A percentile compares a stretch with the other conserved stretches of the same genome.
Evolutionary conservation across 2,113 vertebrate species (phyloP).

Genomic region (Proteles cristata): DNA sequence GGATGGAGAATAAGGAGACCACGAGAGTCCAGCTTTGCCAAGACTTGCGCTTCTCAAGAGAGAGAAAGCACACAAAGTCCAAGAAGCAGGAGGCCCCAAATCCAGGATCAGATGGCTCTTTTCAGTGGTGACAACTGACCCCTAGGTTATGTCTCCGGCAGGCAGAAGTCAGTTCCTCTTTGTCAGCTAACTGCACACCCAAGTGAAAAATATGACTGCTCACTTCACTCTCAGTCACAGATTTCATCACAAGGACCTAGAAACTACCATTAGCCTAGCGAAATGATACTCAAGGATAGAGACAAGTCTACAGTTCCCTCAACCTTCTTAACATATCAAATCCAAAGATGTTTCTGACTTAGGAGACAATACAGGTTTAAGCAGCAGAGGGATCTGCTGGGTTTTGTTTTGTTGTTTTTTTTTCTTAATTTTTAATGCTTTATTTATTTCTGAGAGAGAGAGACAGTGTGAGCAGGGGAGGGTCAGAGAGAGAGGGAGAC

Average conservation of each 20-base stretch:
- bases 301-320: not conserved
- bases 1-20: not conserved
- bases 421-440: no score
- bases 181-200: no score
- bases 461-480: no score
- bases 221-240: not conserved
- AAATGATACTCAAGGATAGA: not conserved
- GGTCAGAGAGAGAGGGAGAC: no score
- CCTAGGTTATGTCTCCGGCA: not conserved
- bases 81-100: not conserved
- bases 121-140: not conserved
- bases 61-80: not conserved
- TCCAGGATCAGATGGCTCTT: not conserved
- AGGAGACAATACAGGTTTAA: not conserved
- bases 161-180: not conserved
- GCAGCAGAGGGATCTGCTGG: not conserved
- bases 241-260: no score
- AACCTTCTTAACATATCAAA: not conserved
- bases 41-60: not conserved
- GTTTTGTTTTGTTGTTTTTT: no score
- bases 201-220: not conserved
- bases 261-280: not conserved
- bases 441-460: no score
- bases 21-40: not conserved
- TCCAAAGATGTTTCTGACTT: not conserved